Percentiles rank a stretch among this genome's conserved stretches.
phyloP scores from a whole-genome alignment of 92 coral and sea anemone species.

The Bergia puertoricense region DNA sequence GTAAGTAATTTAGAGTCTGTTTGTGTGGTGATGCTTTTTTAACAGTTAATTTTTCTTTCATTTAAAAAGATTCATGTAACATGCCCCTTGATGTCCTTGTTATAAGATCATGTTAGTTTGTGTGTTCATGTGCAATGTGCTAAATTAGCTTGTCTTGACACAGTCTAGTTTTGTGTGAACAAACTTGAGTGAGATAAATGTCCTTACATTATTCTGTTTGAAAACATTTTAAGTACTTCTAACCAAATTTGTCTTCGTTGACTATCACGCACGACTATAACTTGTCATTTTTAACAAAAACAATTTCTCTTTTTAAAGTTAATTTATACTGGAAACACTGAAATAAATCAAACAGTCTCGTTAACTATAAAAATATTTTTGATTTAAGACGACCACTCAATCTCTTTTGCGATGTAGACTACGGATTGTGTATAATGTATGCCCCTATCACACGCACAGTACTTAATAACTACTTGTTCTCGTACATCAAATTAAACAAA shows the following conservation, averaged over 20 bases:
- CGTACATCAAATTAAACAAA: neutral
- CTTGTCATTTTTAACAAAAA: neutral
- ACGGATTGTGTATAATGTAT: neutral
- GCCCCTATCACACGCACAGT: neutral
- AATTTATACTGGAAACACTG: neutral
- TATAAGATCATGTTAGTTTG: neutral
- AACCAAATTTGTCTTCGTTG: neutral
- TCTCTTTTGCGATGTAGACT: neutral
- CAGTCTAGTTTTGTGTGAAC: neutral
- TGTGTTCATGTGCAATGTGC: neutral
- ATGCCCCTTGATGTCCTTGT: neutral
- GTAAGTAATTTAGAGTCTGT: slow-evolving; percentile 55
- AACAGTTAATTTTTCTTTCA: slow-evolving; percentile 2
- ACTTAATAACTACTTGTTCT: neutral
- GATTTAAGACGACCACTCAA: neutral
- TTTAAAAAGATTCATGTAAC: neutral
- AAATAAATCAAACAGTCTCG: neutral
- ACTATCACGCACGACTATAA: neutral
- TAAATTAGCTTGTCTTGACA: neutral
- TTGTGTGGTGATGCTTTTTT: neutral
- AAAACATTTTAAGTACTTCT: no score
- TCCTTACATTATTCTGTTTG: neutral
- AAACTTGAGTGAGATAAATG: neutral
- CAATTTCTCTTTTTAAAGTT: neutral
- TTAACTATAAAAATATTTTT: neutral